phyloP scores from a whole-genome alignment of 2,888 invertebrate species.

The Hydriomena furcata region DNA sequence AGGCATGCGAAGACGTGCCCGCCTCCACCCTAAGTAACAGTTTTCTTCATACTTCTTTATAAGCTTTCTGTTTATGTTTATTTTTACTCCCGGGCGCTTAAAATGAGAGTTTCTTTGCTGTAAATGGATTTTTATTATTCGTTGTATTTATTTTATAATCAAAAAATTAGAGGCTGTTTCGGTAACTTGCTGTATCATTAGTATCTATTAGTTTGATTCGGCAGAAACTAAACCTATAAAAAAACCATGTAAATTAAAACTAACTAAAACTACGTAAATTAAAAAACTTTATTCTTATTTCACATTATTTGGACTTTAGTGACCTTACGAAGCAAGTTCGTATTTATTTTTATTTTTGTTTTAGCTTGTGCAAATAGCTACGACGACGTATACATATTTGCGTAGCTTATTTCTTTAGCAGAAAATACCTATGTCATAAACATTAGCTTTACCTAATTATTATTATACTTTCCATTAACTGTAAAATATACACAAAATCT shows the following conservation, averaged over 20 bases:
- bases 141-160: neutral
- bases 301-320: no score
- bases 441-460: neutral
- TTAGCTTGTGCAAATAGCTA: no score
- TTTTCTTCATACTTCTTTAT: constrained; percentile 53
- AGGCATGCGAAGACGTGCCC: constrained; percentile 74
- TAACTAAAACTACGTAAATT: no score
- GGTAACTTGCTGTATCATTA: no score
- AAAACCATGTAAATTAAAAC: no score
- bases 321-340: no score
- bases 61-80: constrained; percentile 32
- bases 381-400: neutral
- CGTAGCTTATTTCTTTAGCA: no score
- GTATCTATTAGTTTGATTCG: no score
- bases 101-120: neutral
- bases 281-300: no score
- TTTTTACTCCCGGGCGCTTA: constrained; percentile 5
- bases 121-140: neutral
- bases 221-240: no score
- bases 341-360: no score
- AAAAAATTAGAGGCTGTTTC: no score
- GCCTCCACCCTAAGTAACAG: constrained; percentile 43
- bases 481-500: constrained; percentile 5
- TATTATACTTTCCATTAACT: constrained; percentile 1
- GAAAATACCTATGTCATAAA: neutral